Conservation (phyloP, 2,113 vertebrate species). For the Puffinus mauretanicus region DNA sequence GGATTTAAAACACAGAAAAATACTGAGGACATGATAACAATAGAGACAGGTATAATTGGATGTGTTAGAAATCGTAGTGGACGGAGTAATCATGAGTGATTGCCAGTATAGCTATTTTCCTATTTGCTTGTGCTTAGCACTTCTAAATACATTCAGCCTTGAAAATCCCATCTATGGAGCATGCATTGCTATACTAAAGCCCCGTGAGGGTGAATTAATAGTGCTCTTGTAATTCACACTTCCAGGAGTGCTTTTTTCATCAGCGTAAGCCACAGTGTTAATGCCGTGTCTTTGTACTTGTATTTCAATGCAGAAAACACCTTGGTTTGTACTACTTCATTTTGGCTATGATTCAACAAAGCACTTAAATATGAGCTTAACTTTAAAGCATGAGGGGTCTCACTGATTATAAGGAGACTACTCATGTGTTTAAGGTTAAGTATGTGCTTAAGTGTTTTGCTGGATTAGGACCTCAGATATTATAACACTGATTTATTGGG, state of each 20-base stretch:
- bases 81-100: not conserved
- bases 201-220: not conserved
- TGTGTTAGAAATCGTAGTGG: not conserved
- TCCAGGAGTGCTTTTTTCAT: slow-evolving; percentile 10
- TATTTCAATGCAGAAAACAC: slow-evolving; percentile 20
- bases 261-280: not conserved
- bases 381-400: slow-evolving; percentile 21
- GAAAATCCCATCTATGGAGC: not conserved
- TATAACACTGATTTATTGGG: slow-evolving; percentile 33
- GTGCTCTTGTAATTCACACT: slow-evolving; percentile 14
- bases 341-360: slow-evolving; percentile 52
- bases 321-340: not conserved
- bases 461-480: slow-evolving; percentile 31
- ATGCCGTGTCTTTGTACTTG: not conserved
- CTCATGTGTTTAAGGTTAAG: slow-evolving; percentile 62
- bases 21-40: not conserved
- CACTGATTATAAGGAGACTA: slow-evolving; percentile 48
- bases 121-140: not conserved
- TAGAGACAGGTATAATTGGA: not conserved
- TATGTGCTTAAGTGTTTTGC: slow-evolving; percentile 40
- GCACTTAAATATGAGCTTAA: slow-evolving; percentile 52
- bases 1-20: not conserved
- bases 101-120: not conserved
- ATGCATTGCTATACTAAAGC: not conserved
- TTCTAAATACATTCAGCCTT: slow-evolving; percentile 25